Conservation (phyloP, 2,113 vertebrate genomes). For the Zonotrichia leucophrys region DNA sequence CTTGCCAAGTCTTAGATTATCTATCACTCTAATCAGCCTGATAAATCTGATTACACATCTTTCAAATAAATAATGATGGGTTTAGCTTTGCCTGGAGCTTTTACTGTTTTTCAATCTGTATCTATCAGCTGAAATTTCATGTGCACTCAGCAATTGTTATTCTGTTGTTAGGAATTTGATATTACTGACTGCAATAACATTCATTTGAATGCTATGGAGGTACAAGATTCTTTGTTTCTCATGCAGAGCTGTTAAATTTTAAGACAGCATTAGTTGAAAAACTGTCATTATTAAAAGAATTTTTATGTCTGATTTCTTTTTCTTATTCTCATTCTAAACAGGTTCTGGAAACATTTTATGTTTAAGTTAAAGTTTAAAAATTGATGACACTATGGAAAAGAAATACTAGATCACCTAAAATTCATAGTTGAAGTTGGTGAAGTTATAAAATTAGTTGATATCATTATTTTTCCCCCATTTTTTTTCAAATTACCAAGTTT, state of each 20-base stretch:
- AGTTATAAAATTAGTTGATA: not conserved
- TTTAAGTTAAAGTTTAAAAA: not conserved
- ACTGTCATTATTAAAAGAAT: not conserved
- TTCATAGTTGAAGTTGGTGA: not conserved
- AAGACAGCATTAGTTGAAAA: not conserved
- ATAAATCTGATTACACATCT: not conserved
- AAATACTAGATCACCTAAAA: not conserved
- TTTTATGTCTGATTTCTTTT: not conserved
- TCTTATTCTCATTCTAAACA: not conserved
- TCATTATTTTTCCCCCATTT: rapidly evolving
- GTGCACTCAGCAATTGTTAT: not conserved
- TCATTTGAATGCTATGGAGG: not conserved
- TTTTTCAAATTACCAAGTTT: not conserved
- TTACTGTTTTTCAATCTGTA: conserved; percentile 11
- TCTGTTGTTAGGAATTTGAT: not conserved
- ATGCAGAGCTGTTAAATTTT: not conserved
- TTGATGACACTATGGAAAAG: not conserved
- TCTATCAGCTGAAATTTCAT: conserved; percentile 36
- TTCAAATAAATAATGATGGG: conserved; percentile 39
- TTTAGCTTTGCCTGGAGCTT: conserved; percentile 22
- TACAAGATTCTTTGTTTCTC: not conserved
- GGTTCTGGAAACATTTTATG: not conserved
- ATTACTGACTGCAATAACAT: not conserved
- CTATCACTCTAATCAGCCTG: not conserved
- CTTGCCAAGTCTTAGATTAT: not conserved